Conservation (phyloP, 2,797 vertebrate genomes). For the Melanotaenia nigrans region DNA sequence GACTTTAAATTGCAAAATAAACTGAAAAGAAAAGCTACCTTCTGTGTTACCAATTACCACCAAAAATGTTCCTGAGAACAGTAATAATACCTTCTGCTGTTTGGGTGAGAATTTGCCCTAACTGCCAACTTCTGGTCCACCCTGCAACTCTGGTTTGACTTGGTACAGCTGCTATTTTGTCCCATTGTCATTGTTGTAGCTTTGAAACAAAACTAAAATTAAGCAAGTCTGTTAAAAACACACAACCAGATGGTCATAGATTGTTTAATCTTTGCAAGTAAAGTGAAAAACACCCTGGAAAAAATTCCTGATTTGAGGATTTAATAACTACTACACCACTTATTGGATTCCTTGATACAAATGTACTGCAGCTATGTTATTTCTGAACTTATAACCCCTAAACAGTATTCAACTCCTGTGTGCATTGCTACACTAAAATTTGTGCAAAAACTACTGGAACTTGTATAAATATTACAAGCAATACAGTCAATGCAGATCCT, state of each 20-base stretch:
- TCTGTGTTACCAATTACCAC: neutral
- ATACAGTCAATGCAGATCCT: conserved; percentile 11
- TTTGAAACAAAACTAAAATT: neutral
- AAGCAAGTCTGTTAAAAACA: neutral
- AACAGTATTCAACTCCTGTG: neutral
- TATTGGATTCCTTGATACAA: no score
- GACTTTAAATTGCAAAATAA: no score
- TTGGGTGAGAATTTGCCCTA: neutral
- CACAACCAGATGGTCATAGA: neutral
- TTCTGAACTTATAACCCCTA: neutral
- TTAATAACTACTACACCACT: no score
- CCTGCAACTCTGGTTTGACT: neutral
- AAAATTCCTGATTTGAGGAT: no score
- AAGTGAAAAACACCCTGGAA: neutral
- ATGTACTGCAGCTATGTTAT: neutral
- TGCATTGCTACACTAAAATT: neutral
- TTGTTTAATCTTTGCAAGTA: neutral
- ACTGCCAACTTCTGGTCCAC: neutral
- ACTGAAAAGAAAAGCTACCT: neutral
- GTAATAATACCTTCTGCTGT: neutral
- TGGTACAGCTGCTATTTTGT: neutral
- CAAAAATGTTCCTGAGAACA: no score
- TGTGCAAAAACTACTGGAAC: neutral
- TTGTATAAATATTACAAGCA: neutral
- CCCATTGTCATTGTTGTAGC: neutral